A percentile compares a stretch with the other conserved stretches of the same genome.
Evolutionary conservation across 2,113 vertebrate genomes (phyloP).

Genomic region (Arizona elegans): DNA sequence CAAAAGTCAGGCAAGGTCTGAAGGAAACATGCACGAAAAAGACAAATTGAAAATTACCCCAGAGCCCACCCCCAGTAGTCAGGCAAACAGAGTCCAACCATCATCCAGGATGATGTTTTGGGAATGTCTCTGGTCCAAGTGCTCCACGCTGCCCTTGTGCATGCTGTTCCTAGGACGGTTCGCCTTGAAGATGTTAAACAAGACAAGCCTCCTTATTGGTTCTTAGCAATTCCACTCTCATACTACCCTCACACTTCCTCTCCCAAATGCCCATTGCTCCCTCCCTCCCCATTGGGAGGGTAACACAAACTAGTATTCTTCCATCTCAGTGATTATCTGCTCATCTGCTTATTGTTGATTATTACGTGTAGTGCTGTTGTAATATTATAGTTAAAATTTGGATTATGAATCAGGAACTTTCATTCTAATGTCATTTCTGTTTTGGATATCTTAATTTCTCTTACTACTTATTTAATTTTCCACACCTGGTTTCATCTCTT

Average conservation of each 20-base stretch:
- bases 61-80: neutral
- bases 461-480: neutral
- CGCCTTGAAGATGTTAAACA: neutral
- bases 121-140: neutral
- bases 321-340: neutral
- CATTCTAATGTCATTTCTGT: neutral
- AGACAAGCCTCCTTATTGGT: neutral
- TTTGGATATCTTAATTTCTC: neutral
- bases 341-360: neutral
- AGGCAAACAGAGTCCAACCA: neutral
- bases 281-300: neutral
- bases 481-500: neutral
- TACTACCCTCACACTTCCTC: neutral
- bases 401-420: neutral
- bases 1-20: neutral
- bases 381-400: neutral
- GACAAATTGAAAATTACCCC: neutral
- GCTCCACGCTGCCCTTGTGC: neutral
- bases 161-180: neutral
- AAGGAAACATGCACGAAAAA: neutral
- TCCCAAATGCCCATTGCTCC: neutral
- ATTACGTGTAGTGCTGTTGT: neutral
- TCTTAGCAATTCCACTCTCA: neutral
- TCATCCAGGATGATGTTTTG: neutral
- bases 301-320: neutral